These are phyloP conservation scores for Acanthococcus lagerstroemiae DNA, from an alignment of 2,888 invertebrate genomes.

Conservation along the genomic window DNA sequence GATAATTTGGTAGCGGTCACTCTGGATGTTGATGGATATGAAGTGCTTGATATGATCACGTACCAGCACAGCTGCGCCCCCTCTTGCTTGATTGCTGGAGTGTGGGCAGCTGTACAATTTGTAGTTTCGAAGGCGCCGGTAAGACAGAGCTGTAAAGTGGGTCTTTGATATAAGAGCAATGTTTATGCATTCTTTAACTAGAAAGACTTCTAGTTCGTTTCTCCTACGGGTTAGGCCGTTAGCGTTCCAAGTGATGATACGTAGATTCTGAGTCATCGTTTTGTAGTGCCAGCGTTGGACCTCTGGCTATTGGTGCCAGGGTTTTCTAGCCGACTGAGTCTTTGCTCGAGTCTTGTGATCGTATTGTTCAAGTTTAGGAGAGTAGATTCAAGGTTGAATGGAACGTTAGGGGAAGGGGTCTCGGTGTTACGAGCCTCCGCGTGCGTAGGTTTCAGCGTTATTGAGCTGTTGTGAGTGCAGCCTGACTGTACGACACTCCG, in stretches of 20 bases:
- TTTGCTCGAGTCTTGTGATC: neutral
- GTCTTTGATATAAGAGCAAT: conserved; percentile 5
- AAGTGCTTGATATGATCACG: neutral
- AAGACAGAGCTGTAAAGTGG: neutral
- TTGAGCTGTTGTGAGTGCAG: too few species aligned
- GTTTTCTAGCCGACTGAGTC: too few species aligned
- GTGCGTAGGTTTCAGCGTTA: too few species aligned
- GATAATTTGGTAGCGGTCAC: too few species aligned
- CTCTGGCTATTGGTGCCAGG: too few species aligned
- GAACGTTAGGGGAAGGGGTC: too few species aligned
- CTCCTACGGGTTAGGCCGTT: conserved; percentile 7
- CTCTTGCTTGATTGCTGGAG: neutral
- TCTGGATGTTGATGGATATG: too few species aligned
- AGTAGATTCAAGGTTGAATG: too few species aligned
- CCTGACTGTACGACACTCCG: too few species aligned
- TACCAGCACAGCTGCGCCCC: neutral
- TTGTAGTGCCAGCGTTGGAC: neutral
- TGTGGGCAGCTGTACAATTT: neutral
- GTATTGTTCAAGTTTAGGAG: too few species aligned
- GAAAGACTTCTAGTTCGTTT: conserved; percentile 5
- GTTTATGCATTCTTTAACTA: conserved; percentile 7
- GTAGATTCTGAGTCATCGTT: neutral
- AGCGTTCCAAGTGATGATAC: conserved; percentile 17
- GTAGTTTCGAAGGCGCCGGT: neutral
- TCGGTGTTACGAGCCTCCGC: too few species aligned